These are phyloP conservation scores for Panthera leo DNA, from an alignment of 2,113 vertebrate genomes.

Conservation along the genomic window DNA sequence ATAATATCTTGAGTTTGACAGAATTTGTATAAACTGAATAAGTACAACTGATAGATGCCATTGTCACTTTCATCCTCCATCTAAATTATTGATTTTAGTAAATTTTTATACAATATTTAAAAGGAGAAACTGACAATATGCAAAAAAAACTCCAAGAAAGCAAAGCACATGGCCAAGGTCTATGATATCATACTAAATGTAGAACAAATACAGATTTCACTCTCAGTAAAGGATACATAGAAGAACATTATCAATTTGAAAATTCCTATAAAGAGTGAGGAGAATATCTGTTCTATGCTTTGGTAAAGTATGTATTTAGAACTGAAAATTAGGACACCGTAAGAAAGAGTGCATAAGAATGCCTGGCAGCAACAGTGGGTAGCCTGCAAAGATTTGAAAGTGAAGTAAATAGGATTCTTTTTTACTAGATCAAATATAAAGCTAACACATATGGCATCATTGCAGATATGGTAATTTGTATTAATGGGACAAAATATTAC, in stretches of 20 bases:
- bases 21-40: not conserved
- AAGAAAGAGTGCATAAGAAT: not conserved
- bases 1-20: not conserved
- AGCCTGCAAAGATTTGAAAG: not conserved
- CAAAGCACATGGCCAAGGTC: not conserved
- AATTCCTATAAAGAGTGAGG: not conserved
- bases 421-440: not conserved
- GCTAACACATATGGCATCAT: not conserved
- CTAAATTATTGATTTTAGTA: not conserved
- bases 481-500: constrained; percentile 18
- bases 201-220: not conserved
- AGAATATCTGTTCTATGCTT: not conserved
- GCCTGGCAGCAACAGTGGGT: not conserved
- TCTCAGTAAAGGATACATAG: not conserved
- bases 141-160: not conserved
- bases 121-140: not conserved
- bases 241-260: not conserved
- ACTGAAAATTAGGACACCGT: not conserved
- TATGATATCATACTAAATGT: not conserved
- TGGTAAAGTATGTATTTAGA: not conserved
- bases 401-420: not conserved
- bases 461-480: not conserved
- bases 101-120: not conserved
- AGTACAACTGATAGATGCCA: not conserved
- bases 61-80: not conserved